A percentile compares a stretch with the other conserved stretches of the same genome.
phyloP scores from a whole-genome alignment of 2,888 invertebrate species.

The Agonopterix alstromeriana region DNA sequence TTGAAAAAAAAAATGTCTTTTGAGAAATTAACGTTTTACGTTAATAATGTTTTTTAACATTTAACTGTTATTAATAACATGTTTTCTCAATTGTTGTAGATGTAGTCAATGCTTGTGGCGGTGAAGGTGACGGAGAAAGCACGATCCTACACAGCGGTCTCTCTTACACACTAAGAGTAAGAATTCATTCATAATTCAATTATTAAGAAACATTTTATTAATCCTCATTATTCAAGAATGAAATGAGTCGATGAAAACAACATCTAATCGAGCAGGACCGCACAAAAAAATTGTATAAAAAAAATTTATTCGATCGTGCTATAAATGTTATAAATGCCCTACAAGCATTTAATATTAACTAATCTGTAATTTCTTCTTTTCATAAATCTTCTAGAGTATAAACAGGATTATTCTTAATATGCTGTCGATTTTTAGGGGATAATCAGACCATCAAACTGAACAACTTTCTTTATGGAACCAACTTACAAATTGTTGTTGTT shows the following conservation, averaged over 20 bases:
- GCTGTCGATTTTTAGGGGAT: no score
- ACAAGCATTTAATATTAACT: constrained; percentile 44
- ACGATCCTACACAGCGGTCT: constrained; percentile 76
- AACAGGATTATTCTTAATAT: no score
- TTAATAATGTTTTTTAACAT: constrained; percentile 10
- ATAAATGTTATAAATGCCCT: constrained; percentile 23
- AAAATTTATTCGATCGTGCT: constrained; percentile 41
- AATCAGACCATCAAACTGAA: no score
- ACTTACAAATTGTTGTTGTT: no score
- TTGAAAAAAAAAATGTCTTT: background rate
- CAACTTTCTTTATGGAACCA: no score
- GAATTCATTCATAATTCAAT: constrained; percentile 20
- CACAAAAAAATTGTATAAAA: constrained; percentile 13
- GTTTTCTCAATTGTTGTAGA: constrained; percentile 82
- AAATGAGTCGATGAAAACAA: background rate
- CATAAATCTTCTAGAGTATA: constrained; percentile 4
- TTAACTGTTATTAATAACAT: constrained; percentile 36
- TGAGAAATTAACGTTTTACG: constrained; percentile 1
- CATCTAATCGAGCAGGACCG: constrained; percentile 32
- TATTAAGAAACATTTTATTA: background rate
- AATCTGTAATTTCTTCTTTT: constrained; percentile 17
- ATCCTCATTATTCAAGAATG: background rate
- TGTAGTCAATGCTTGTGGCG: constrained; percentile 93
- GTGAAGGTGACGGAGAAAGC: constrained; percentile 84
- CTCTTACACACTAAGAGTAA: constrained; percentile 73